phyloP scores from a whole-genome alignment of 37 sponge, comb jelly and placozoan species.

The Cliona cf. orientalis region DNA sequence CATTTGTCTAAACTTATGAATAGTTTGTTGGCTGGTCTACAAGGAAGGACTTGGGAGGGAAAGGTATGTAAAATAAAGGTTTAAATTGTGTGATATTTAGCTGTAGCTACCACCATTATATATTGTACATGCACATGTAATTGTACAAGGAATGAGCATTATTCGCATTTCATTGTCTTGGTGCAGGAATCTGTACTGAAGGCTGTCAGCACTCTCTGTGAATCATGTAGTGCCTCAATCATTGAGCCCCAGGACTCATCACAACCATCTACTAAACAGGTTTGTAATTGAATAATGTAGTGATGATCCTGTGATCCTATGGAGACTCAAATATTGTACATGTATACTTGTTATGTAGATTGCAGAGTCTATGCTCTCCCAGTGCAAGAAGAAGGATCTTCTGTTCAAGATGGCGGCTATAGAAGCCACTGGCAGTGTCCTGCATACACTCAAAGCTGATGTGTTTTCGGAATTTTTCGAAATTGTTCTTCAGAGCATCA shows the following conservation, averaged over 20 bases:
- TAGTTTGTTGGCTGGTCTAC: conserved; percentile 39
- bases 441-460: conserved; percentile 40
- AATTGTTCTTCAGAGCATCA: conserved; percentile 18
- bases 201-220: conserved; percentile 36
- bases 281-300: not conserved
- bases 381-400: conserved; percentile 55
- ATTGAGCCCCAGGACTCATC: not conserved
- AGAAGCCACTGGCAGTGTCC: conserved; percentile 43
- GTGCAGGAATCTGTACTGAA: conserved; percentile 43
- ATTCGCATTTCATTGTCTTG: not conserved
- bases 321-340: too few relatives aligned
- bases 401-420: conserved; percentile 42
- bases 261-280: conserved; percentile 27
- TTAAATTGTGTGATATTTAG: too few relatives aligned
- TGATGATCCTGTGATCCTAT: not conserved
- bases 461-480: conserved; percentile 26
- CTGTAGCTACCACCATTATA: not conserved
- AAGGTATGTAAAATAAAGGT: conserved; percentile 27
- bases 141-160: not conserved
- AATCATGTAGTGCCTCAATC: conserved; percentile 37
- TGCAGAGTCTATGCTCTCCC: conserved; percentile 12
- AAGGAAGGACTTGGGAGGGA: conserved; percentile 79
- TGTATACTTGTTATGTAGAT: conserved; percentile 39
- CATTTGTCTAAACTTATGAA: conserved; percentile 43
- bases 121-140: not conserved